Conservation (phyloP, 2,888 invertebrate species). For the Drosophila demipolita region DNA sequence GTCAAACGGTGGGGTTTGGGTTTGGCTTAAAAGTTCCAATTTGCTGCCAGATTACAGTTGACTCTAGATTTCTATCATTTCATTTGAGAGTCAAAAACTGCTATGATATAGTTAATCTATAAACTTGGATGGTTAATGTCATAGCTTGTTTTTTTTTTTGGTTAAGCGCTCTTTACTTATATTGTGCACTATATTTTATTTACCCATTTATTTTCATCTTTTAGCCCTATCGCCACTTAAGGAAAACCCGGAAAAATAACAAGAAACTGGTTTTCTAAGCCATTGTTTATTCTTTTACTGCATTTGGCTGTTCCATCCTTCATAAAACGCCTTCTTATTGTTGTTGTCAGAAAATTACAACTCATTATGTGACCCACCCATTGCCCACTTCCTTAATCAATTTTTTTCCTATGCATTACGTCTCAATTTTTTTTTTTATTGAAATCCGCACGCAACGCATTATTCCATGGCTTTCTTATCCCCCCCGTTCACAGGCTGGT, state of each 20-base stretch:
- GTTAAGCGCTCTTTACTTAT: neutral
- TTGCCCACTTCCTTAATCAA: slow-evolving; percentile 1
- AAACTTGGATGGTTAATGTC: neutral
- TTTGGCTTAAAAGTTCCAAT: neutral
- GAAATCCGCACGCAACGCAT: slow-evolving; percentile 64
- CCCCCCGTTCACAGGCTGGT: neutral
- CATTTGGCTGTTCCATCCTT: neutral
- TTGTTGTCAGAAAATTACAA: slow-evolving; percentile 41
- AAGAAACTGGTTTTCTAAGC: slow-evolving; percentile 9
- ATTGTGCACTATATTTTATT: neutral
- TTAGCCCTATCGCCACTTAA: neutral
- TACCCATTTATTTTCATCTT: neutral
- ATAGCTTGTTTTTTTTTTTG: no score
- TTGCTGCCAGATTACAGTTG: slow-evolving; percentile 1
- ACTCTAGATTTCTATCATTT: neutral
- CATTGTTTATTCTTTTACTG: slow-evolving; percentile 19
- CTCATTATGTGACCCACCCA: slow-evolving; percentile 44
- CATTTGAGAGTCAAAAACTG: neutral
- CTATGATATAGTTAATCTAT: neutral
- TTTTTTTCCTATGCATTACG: slow-evolving; percentile 37
- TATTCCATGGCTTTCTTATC: slow-evolving; percentile 14
- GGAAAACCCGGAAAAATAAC: neutral
- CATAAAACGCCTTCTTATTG: neutral
- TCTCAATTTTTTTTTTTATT: slow-evolving; percentile 60
- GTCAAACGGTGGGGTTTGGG: neutral